phyloP scores from a whole-genome alignment of 2,888 invertebrate species.

The Malthinus flaveolus region DNA sequence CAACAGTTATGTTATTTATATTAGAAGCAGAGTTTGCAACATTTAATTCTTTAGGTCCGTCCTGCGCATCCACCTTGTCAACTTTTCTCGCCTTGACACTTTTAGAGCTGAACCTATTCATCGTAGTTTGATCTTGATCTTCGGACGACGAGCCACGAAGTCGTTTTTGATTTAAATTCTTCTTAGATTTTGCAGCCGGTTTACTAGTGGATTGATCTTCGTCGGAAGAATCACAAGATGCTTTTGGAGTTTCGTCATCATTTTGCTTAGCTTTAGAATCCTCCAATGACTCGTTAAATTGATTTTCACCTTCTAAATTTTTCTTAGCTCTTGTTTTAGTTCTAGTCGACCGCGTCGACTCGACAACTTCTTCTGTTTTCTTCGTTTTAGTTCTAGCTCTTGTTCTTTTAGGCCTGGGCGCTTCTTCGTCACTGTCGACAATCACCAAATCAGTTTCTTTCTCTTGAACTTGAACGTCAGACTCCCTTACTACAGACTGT shows the following conservation, averaged over 20 bases:
- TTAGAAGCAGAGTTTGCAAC: background rate
- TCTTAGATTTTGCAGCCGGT: background rate
- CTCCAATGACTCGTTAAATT: too few species aligned
- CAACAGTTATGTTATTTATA: constrained; percentile 28
- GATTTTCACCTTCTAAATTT: constrained; percentile 12
- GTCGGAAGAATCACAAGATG: constrained; percentile 3
- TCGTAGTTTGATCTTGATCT: constrained; percentile 8
- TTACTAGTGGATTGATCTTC: constrained; percentile 10
- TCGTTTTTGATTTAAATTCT: background rate
- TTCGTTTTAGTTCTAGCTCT: constrained; percentile 18
- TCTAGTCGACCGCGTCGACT: constrained; percentile 18
- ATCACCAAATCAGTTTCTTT: constrained; percentile 35
- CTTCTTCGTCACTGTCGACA: constrained; percentile 36
- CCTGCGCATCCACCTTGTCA: constrained; percentile 2
- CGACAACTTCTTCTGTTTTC: background rate
- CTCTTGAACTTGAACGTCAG: constrained; percentile 42
- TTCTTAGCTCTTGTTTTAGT: constrained; percentile 27
- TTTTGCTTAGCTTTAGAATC: too few species aligned
- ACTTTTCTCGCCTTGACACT: constrained; percentile 10
- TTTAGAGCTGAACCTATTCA: background rate
- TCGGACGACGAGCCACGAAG: constrained; percentile 10
- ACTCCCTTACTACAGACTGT: constrained; percentile 21
- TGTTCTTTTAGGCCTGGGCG: constrained; percentile 21
- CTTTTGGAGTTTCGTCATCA: background rate
- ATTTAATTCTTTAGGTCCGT: background rate